phyloP scores from a whole-genome alignment of 2,797 vertebrate species.

The Chromobotia macracanthus region DNA sequence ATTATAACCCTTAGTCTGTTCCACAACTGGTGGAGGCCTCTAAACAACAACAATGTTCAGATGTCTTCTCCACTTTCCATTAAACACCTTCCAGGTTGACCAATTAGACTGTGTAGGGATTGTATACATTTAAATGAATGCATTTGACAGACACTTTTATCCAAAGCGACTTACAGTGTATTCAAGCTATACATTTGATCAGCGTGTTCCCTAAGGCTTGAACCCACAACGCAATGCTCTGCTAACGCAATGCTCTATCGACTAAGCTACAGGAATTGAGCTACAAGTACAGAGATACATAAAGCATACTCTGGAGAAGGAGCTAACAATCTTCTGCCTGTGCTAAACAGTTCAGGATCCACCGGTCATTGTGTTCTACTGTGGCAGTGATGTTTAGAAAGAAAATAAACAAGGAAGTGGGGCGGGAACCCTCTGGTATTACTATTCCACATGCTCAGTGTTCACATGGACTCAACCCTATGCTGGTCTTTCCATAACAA shows the following conservation, averaged over 20 bases:
- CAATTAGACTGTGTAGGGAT: not conserved
- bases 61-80: constrained; percentile 43
- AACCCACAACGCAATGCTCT: too few species aligned
- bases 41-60: constrained; percentile 53
- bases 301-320: constrained; percentile 49
- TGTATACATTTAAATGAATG: not conserved
- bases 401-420: constrained; percentile 68
- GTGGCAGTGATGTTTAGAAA: constrained; percentile 61
- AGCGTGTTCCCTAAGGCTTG: too few species aligned
- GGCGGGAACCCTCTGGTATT: constrained; percentile 52
- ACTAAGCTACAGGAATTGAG: too few species aligned
- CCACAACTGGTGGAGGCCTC: constrained; percentile 42
- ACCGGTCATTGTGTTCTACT: constrained; percentile 54
- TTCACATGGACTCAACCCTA: not conserved
- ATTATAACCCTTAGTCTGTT: constrained; percentile 17
- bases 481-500: constrained; percentile 5
- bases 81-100: constrained; percentile 8
- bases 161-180: too few species aligned
- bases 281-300: constrained; percentile 9
- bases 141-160: too few species aligned
- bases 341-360: constrained; percentile 69
- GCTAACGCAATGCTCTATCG: too few species aligned
- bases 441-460: constrained; percentile 45
- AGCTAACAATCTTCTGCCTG: constrained; percentile 53
- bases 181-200: too few species aligned